Evolutionary conservation across 2,888 invertebrate species (phyloP).

Genomic region (Galerucella nymphaeae): DNA sequence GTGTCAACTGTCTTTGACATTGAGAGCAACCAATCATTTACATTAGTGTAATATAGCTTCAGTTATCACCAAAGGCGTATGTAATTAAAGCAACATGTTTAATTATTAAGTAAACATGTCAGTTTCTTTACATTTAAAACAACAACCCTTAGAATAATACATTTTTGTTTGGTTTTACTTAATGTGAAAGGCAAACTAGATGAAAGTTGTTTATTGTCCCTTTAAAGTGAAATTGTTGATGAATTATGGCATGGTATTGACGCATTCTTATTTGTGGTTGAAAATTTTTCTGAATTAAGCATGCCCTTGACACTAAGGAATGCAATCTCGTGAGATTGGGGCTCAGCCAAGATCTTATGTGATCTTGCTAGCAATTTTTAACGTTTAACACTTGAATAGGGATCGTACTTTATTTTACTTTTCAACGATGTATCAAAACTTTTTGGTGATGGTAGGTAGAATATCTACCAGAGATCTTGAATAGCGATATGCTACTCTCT

Average conservation of each 20-base stretch:
- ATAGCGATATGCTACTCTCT: no score
- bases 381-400: no score
- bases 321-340: no score
- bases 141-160: constrained; percentile 14
- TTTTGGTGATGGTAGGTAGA: no score
- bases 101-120: constrained; percentile 21
- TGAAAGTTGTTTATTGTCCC: background rate
- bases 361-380: no score
- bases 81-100: constrained; percentile 22
- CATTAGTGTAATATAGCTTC: constrained; percentile 18
- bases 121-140: constrained; percentile 7
- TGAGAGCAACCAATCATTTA: constrained; percentile 31
- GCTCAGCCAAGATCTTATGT: no score
- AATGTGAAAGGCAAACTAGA: background rate
- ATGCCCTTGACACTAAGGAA: no score
- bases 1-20: constrained; percentile 37
- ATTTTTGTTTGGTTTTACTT: constrained; percentile 11
- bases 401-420: no score
- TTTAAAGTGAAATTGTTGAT: background rate
- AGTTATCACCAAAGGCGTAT: constrained; percentile 17
- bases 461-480: no score
- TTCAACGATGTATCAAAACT: no score
- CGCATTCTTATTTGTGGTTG: background rate
- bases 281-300: background rate
- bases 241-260: background rate